Base-by-base conservation (phyloP, 2,888 invertebrate genomes). In the Meghimatium bilineatum region DNA sequence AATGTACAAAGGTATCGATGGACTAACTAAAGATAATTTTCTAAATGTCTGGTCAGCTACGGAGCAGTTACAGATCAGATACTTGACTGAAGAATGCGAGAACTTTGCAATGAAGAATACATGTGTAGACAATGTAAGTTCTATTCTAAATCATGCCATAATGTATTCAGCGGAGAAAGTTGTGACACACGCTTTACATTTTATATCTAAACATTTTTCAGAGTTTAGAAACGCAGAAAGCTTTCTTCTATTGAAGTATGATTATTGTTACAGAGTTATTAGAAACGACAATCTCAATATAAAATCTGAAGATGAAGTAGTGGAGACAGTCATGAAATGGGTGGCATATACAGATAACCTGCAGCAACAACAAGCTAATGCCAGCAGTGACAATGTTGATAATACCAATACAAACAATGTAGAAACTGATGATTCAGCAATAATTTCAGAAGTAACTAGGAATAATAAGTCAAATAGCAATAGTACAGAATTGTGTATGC, bases 1-100 rank as follows among this genome's bases (percentile, higher is more conserved):
- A 2, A 3, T 79, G 8, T 79, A 79, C 32, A 69, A 38, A 5
- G 79, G 79, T 0, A 67, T 49, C 49, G 20, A 79, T 38, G 67
- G 29, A 10, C 44, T 79, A 12, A 79, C 29, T 1, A 23, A 67
- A 32, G 49, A 79, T 1, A 66, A 79, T 66, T 10, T 69, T 20
- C 32, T 67, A 10, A 49, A 67, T 34, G 34, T 69, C 14, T 79
- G 67, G 79, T 23, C 36, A 23, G 67, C 69, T 17, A 32, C 79
- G 10, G 32, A 12, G 17, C 67, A 32, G 14, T 69, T 79, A 26
- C 67, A 79, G 49, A 79, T 79, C 38, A 32, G 6, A 0, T 79
- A 67, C 20, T 52, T 79, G 49, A 49, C 32, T 26, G 32, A 38
- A 49, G 79, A 66, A n/a, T 79, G 79, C 32, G 67, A 79, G 12